phyloP scores from a whole-genome alignment of 2,797 vertebrate genomes.

The Hydrocynus forskahlii region DNA sequence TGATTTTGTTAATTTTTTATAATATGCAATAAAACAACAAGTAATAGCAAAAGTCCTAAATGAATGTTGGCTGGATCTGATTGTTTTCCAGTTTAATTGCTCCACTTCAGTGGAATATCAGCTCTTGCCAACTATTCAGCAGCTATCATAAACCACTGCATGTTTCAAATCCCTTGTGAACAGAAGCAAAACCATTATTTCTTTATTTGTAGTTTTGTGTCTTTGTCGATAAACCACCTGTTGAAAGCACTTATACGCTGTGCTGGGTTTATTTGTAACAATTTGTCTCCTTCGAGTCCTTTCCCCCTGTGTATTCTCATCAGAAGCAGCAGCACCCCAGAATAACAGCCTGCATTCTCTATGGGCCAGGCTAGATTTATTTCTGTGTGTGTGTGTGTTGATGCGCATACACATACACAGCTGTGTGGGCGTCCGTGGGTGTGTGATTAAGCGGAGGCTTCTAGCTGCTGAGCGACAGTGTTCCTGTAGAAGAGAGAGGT shows the following conservation, averaged over 20 bases:
- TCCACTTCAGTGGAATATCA: constrained; percentile 12
- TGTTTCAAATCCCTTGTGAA: constrained; percentile 5
- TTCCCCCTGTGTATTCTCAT: constrained; percentile 18
- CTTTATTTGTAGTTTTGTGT: background rate
- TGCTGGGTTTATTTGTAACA: constrained; percentile 15
- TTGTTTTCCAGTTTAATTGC: constrained; percentile 24
- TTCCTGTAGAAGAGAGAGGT: constrained; percentile 46
- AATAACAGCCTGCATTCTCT: constrained; percentile 41
- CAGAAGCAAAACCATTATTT: background rate
- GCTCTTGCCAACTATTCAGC: background rate
- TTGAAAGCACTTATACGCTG: constrained; percentile 6
- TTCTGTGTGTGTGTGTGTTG: constrained; percentile 38
- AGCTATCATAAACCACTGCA: background rate
- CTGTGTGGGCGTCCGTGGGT: constrained; percentile 60
- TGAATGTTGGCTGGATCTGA: background rate
- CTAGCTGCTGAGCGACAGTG: constrained; percentile 35
- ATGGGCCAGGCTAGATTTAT: constrained; percentile 47
- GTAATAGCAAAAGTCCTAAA: constrained; percentile 18
- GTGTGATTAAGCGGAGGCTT: constrained; percentile 58
- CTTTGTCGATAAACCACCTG: background rate
- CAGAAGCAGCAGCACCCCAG: constrained; percentile 35
- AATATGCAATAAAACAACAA: constrained; percentile 28
- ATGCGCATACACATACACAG: constrained; percentile 7
- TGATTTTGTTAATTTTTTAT: constrained; percentile 22
- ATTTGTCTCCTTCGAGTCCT: constrained; percentile 1